Evolutionary conservation across 2,888 invertebrate genomes (phyloP), one percentile per base, ranked within the genome.

Genomic region (Trachelus troglodyta): DNA sequence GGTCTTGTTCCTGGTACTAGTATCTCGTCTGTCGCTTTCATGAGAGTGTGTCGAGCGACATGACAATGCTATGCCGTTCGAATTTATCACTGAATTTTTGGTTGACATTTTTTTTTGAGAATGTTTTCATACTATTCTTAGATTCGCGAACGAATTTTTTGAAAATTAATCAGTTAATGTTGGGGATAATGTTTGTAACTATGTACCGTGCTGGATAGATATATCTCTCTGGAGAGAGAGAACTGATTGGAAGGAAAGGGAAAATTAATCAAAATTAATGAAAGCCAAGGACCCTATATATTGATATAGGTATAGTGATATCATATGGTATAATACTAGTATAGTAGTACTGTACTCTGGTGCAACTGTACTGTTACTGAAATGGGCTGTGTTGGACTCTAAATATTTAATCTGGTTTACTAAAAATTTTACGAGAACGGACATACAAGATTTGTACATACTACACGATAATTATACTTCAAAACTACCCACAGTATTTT

Each of bases 211-310:
- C 9, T 9, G 23, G 9, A 56, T 6, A 9, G 1, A 56, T 56
- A 56, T 40, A 15, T 56, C 9, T 23, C 23, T 23, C 40, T 40
- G 23, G 15, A 15, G 31, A 75, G 69, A 78, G 75, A 34, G 31
- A 69, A 4, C 69, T 34, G 74, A 69, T 69, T 71, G 69, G 34
- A 76, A 56, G 76, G 40, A 75, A 69, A 69, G 69, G 23, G 74
- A 75, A 76, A 34, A 69, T 56, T 71, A 80, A 76, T 75, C 35
- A 69, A 74, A 71, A 68, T 71, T 75, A 77, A 79, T 74, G 77
- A 74, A 77, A 79, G 75, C 77, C 40, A 40, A 40, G 40, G 40
- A 9, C 40, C 15, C 23, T 40, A 4, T 23, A 40, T 40, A 40
- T 40, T 23, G 4, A 23, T 1, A 23, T 23, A 40, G 40, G 15